Evolutionary conservation across 2,888 invertebrate species (phyloP).

Genomic region (Seira ritae): DNA sequence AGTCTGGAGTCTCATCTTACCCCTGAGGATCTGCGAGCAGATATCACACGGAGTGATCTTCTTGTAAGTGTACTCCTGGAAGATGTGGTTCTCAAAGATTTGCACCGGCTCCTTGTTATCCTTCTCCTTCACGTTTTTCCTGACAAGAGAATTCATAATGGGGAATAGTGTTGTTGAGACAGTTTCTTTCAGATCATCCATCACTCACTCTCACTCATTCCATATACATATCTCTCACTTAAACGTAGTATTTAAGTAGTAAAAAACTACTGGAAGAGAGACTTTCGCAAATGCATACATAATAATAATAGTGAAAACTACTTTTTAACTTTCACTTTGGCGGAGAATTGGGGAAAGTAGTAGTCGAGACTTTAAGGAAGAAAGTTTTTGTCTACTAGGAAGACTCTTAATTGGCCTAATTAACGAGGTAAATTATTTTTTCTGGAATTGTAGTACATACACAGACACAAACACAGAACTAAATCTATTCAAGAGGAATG

Average conservation of each 20-base stretch:
- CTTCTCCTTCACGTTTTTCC: conserved; percentile 74
- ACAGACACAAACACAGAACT: no score
- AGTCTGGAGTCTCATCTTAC: conserved; percentile 77
- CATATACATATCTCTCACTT: no score
- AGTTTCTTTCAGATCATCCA: conserved; percentile 52
- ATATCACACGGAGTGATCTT: conserved; percentile 96
- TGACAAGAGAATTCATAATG: conserved; percentile 56
- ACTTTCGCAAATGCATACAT: no score
- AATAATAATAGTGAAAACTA: no score
- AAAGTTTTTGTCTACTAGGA: not conserved
- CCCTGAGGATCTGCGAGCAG: conserved; percentile 93
- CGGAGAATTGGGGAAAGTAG: not conserved
- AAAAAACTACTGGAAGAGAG: no score
- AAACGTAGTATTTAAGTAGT: no score
- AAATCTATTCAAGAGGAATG: no score
- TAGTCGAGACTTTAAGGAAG: not conserved
- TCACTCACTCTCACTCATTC: no score
- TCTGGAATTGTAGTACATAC: no score
- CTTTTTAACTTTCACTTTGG: not conserved
- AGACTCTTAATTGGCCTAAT: no score
- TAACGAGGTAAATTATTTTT: no score
- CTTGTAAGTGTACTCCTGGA: conserved; percentile 96
- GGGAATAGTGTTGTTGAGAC: conserved; percentile 47
- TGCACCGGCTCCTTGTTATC: conserved; percentile 75
- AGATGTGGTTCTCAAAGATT: conserved; percentile 87